Conservation (phyloP, 1,140 invertebrate genomes). For the Lanistes nyassanus region DNA sequence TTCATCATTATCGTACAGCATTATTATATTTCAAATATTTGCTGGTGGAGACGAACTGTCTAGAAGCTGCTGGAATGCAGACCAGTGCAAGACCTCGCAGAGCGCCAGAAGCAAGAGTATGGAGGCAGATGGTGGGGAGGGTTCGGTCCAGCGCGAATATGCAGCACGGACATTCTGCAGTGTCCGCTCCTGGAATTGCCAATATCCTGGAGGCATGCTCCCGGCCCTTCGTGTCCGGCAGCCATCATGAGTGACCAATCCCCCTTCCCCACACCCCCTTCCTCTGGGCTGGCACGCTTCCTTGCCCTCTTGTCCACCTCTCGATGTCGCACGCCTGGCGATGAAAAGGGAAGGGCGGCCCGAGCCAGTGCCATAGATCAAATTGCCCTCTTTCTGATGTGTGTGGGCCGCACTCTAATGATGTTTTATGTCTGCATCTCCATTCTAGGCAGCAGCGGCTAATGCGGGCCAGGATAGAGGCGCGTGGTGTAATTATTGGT, state of each 20-base stretch:
- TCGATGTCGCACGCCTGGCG: constrained; percentile 4
- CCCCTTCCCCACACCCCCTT: neutral
- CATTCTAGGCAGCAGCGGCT: constrained; percentile 10
- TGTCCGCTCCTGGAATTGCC: too few species aligned
- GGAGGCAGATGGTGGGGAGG: too few species aligned
- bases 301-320: constrained; percentile 1
- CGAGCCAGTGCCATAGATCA: constrained; percentile 2
- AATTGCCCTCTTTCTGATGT: constrained; percentile 19
- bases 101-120: too few species aligned
- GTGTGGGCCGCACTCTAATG: constrained; percentile 12
- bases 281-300: neutral
- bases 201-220: too few species aligned
- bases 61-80: too few species aligned
- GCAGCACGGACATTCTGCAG: too few species aligned
- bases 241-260: neutral
- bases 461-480: constrained; percentile 16
- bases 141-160: too few species aligned
- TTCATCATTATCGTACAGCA: too few species aligned
- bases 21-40: too few species aligned
- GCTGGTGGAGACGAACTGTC: too few species aligned
- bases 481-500: constrained; percentile 21
- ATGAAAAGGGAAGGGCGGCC: constrained; percentile 6
- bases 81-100: too few species aligned
- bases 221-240: too few species aligned
- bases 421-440: constrained; percentile 20